These are phyloP conservation scores for Artibeus lituratus DNA, from an alignment of 2,797 vertebrate genomes.

Conservation along the genomic window DNA sequence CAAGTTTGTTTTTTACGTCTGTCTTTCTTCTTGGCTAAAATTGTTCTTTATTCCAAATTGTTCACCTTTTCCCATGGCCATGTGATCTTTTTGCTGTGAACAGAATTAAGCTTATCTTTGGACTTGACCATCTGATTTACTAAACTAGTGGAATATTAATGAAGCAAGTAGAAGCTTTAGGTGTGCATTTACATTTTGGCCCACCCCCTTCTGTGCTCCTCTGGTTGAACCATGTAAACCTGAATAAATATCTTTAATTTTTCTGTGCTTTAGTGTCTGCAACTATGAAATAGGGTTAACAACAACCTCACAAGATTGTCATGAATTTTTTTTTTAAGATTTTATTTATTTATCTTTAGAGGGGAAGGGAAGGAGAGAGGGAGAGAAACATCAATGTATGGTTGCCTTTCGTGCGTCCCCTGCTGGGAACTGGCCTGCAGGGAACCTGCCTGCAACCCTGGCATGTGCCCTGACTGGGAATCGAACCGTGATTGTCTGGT, in stretches of 20 bases:
- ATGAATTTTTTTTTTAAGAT: too few species aligned
- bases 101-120: not conserved
- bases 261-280: not conserved
- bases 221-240: not conserved
- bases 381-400: too few species aligned
- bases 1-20: not conserved
- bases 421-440: too few species aligned
- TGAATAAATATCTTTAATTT: not conserved
- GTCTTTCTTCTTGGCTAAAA: not conserved
- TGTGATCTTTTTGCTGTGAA: not conserved
- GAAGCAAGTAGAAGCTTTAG: not conserved
- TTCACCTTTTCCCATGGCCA: not conserved
- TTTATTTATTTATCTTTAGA: too few species aligned
- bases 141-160: not conserved
- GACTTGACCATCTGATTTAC: not conserved
- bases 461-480: too few species aligned
- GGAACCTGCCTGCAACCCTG: too few species aligned
- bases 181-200: not conserved
- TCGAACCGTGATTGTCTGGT: too few species aligned
- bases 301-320: not conserved
- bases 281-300: not conserved
- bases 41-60: not conserved
- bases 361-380: too few species aligned
- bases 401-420: too few species aligned
- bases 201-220: not conserved